These are phyloP conservation scores for Eclectus roratus DNA, from an alignment of 2,113 vertebrate species.

Conservation along the genomic window DNA sequence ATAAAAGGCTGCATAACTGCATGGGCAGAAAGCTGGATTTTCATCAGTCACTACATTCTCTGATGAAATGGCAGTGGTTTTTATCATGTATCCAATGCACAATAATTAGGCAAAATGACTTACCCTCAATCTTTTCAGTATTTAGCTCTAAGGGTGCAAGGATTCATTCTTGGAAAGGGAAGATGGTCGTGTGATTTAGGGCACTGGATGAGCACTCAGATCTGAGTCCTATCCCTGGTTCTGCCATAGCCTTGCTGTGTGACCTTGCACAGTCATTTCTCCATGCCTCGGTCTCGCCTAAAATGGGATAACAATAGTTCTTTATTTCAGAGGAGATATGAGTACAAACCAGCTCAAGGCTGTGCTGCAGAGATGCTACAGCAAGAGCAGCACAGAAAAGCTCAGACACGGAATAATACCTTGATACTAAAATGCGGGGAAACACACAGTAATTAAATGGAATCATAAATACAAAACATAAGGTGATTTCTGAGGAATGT, in stretches of 20 bases:
- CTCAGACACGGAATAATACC: background rate
- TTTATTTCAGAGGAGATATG: constrained; percentile 52
- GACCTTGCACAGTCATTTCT: constrained; percentile 65
- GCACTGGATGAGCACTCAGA: constrained; percentile 66
- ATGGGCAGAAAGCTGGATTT: background rate
- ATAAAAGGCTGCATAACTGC: background rate
- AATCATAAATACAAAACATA: background rate
- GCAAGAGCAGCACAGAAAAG: constrained; percentile 13
- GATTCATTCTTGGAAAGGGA: constrained; percentile 60
- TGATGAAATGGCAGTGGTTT: background rate
- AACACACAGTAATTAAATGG: background rate
- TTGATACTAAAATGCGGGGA: background rate
- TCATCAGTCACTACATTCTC: background rate
- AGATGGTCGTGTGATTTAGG: constrained; percentile 60
- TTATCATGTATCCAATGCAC: background rate
- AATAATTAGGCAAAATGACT: constrained; percentile 53
- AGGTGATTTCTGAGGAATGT: background rate
- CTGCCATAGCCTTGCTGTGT: constrained; percentile 60
- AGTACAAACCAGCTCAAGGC: background rate
- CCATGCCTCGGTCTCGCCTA: constrained; percentile 51
- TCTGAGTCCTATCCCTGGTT: constrained; percentile 56
- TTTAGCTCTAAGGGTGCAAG: constrained; percentile 54
- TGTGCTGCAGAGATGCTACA: background rate
- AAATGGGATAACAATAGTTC: constrained; percentile 64
- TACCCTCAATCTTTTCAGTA: constrained; percentile 52